Conservation (phyloP, 2,888 invertebrate species). For the Eilema sororculum region DNA sequence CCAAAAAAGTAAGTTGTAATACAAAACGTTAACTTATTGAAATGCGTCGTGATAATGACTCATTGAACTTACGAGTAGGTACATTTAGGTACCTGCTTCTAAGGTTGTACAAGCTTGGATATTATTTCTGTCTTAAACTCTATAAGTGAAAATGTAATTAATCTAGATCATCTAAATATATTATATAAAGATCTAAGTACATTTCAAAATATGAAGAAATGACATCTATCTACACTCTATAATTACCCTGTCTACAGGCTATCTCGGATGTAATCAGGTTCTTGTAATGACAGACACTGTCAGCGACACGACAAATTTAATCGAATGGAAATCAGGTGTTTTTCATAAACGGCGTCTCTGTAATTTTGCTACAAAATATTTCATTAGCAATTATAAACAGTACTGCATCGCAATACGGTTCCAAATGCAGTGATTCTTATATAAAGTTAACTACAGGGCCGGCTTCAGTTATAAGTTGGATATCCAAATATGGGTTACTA, state of each 20-base stretch:
- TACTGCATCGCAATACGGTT: background rate
- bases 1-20: background rate
- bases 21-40: background rate
- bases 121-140: background rate
- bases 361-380: background rate
- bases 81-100: background rate
- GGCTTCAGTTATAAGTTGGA: background rate
- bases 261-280: slow-evolving; percentile 42
- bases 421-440: slow-evolving; percentile 17
- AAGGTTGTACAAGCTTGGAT: background rate
- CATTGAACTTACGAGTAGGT: background rate
- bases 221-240: slow-evolving; percentile 18
- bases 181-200: background rate
- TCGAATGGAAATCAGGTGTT: slow-evolving; percentile 64
- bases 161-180: no score
- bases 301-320: slow-evolving; percentile 57
- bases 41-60: background rate
- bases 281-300: slow-evolving; percentile 56
- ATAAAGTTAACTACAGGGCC: slow-evolving; percentile 8
- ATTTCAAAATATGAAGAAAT: slow-evolving; percentile 10
- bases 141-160: no score
- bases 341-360: slow-evolving; percentile 48
- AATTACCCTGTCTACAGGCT: slow-evolving; percentile 24
- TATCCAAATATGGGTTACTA: slow-evolving; percentile 13
- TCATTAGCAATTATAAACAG: slow-evolving; percentile 8